Base-by-base conservation (phyloP, 2,888 invertebrate genomes). In the Eilema griseolum region DNA sequence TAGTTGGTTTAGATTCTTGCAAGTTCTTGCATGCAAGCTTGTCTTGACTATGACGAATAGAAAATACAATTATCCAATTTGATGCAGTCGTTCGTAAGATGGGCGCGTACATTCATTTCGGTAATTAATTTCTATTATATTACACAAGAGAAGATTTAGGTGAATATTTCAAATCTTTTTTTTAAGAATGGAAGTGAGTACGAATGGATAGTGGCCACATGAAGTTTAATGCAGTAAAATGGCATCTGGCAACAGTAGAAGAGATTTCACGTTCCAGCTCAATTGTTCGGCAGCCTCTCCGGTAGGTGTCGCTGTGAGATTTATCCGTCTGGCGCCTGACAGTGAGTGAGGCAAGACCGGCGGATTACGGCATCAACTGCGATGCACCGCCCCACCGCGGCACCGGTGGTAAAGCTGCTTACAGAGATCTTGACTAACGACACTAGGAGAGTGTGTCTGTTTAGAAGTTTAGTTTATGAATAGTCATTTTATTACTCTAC, bases 321-420 rank as follows among this genome's bases (percentile, higher is more conserved):
- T 88, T 88, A 90, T 86, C 81, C 84, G 89, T 89, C 88, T 89
- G 85, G 74, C 69, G 71, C 69, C 72, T 74, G 89, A 89, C 90
- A 88, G 86, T 88, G 88, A 88, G 83, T 84, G 83, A 85, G 80
- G 79, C 85, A 74, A 72, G 69, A n/a, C 69, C 84, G 70, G 62
- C 66, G 75, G 76, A 71, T 76, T 78, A 77, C 73, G 64, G 66
- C 70, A 77, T 78, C 80, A 78, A 74, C 76, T 76, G 71, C 71
- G 70, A 64, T 73, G 61, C 56, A 65, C 67, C 56, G 37, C 37
- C 37, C 11, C n/a, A n/a, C n/a, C n/a, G 2, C 11, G 56, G 63
- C 20, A 23, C n/a, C 52, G 62, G 56, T 41, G 26, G 41, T 10
- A 52, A 52, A 52, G 52, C 52, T 52, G n/a, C n/a, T 52, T 52